Conservation (phyloP, 2,113 vertebrate species). For the Columba janthina region DNA sequence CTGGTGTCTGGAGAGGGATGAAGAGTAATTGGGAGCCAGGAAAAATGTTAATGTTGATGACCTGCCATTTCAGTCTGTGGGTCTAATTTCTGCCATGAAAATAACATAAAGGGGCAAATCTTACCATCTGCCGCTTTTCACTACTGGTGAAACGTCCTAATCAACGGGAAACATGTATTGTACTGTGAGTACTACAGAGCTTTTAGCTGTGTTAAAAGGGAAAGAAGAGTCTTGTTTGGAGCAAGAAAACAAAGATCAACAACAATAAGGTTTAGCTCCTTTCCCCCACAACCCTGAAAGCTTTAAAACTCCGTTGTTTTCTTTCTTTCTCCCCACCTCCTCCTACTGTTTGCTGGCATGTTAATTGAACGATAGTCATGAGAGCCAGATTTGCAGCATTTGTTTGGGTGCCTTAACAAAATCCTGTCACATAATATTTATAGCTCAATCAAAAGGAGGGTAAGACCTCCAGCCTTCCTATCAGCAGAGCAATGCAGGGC, state of each 20-base stretch:
- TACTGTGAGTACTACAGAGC: not conserved
- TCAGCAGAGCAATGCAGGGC: not conserved
- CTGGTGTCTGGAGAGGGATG: slow-evolving; percentile 49
- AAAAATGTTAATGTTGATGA: slow-evolving; percentile 7
- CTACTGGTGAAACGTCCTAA: not conserved
- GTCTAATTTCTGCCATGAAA: not conserved
- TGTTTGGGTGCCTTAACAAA: not conserved
- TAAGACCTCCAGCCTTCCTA: not conserved
- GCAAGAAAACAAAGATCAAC: not conserved
- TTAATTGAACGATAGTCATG: not conserved
- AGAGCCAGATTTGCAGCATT: not conserved
- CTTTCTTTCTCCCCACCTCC: not conserved
- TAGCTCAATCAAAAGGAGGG: not conserved
- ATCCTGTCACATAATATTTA: not conserved
- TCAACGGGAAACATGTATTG: not conserved
- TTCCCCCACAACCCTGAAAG: not conserved
- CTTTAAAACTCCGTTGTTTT: not conserved
- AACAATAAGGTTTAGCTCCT: not conserved
- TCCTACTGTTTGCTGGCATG: not conserved
- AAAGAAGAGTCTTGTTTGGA: not conserved
- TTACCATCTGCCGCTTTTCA: slow-evolving; percentile 18
- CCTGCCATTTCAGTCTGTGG: slow-evolving; percentile 42
- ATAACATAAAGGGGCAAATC: slow-evolving; percentile 37
- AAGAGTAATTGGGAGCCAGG: slow-evolving; percentile 33
- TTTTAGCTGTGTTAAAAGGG: not conserved